Base-by-base conservation (phyloP, 2,113 vertebrate species). In the Eptatretus burgeri region DNA sequence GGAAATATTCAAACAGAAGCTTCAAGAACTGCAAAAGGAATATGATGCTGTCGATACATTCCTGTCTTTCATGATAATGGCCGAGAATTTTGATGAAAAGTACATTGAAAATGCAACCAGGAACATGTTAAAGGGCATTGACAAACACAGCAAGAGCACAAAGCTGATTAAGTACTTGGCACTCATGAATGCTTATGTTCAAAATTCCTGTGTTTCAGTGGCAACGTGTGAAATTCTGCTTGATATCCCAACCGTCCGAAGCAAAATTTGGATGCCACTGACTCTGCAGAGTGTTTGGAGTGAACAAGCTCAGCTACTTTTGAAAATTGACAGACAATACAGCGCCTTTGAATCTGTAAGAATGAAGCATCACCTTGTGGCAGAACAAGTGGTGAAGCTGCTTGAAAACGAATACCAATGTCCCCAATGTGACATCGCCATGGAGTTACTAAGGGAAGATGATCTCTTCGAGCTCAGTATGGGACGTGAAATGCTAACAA, bases 161-260 rank as follows among this genome's bases (percentile, higher is more conserved):
- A 66, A 62, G 9, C 62, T 83, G 64, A 78, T 81, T 66, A 64
- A 11, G 0, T 82, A 78, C 2, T 74, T 83, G 19, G 75, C 81
- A 63, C 67, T 84, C 64, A 76, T 84, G 13, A 84, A 81, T 68
- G 77, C 74, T 2, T 76, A 83, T 0, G 77, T 84, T n/a, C 77
- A 75, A 2, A 76, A 79, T 65, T 84, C 81, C 0, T 80, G 76
- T 9, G 65, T 84, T 14, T 81, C 80, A 60, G 62, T 76, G 41
- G 82, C 82, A n/a, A 81, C 82, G 27, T 83, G 81, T 64, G 77
- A 82, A 69, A 74, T 74, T 62, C 71, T 81, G n/a, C 70, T 85
- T 1, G 68, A 67, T 0, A 66, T 80, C 13, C 68, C 64, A 0
- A 51, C 65, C 41, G 49, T 50, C 2, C 64, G 70, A 4, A 62